Percentiles rank a stretch among this genome's conserved stretches.
These are phyloP conservation scores for Gymnoscopelus braueri DNA, from an alignment of 2,797 vertebrate species.

Conservation along the genomic window DNA sequence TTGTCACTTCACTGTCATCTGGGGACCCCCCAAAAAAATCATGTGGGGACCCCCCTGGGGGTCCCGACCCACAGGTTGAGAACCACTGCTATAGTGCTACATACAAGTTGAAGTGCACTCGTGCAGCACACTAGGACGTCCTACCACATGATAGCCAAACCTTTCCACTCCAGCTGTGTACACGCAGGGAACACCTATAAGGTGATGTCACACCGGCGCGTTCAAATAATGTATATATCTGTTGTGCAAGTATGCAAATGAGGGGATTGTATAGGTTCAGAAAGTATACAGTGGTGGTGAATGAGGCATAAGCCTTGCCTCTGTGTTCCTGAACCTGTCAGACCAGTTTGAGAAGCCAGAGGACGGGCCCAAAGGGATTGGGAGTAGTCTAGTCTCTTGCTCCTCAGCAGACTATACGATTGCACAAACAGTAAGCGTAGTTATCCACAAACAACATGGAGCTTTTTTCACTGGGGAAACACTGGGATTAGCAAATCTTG, in stretches of 20 bases:
- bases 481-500: slow-evolving; percentile 4
- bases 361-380: slow-evolving; percentile 45
- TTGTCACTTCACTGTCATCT: no score
- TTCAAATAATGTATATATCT: slow-evolving; percentile 43
- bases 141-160: slow-evolving; percentile 28
- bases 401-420: slow-evolving; percentile 23
- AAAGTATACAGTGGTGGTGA: slow-evolving; percentile 10
- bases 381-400: slow-evolving; percentile 44
- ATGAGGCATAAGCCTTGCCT: slow-evolving; percentile 35
- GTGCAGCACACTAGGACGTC: slow-evolving; percentile 19
- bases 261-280: not conserved
- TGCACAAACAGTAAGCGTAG: slow-evolving; percentile 29
- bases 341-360: slow-evolving; percentile 69
- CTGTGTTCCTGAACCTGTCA: slow-evolving; percentile 67
- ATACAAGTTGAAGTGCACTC: slow-evolving; percentile 20
- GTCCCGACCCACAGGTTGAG: no score
- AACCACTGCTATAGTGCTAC: no score
- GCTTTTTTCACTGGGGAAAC: slow-evolving; percentile 15
- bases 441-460: slow-evolving; percentile 18
- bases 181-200: slow-evolving; percentile 37
- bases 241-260: slow-evolving; percentile 18
- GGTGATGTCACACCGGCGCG: slow-evolving; percentile 13
- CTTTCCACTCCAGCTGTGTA: not conserved
- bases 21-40: no score
- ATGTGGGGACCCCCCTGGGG: no score